A percentile compares a stretch with the other conserved stretches of the same genome.
Conservation (phyloP, 2,113 vertebrate genomes). For the Campylorhamphus procurvoides region DNA sequence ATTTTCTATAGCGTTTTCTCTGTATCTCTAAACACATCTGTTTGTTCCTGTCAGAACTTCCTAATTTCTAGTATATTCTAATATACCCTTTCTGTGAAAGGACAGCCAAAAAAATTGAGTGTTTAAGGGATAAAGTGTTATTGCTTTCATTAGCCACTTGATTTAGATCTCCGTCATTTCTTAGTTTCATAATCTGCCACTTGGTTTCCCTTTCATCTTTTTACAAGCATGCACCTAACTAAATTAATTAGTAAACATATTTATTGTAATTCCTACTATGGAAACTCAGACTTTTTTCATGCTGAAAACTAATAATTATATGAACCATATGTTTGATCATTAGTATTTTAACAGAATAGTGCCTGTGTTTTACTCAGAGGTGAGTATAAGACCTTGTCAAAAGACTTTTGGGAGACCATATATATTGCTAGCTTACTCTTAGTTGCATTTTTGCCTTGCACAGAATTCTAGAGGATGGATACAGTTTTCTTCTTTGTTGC, state of each 20-base stretch:
- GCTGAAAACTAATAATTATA: neutral
- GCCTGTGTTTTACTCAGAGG: neutral
- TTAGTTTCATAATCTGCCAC: neutral
- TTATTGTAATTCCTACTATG: neutral
- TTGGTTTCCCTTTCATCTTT: neutral
- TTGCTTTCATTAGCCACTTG: neutral
- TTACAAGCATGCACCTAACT: neutral
- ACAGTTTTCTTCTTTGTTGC: neutral
- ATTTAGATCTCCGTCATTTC: neutral
- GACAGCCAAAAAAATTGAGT: neutral
- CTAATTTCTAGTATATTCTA: neutral
- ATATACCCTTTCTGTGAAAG: neutral
- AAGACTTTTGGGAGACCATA: neutral
- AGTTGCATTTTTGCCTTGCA: neutral
- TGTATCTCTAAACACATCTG: neutral
- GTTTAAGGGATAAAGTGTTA: neutral
- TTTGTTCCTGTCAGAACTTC: neutral
- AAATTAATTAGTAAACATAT: neutral
- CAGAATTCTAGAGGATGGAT: neutral
- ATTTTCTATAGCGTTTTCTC: neutral
- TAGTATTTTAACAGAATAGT: neutral
- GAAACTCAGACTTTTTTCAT: neutral
- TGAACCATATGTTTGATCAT: neutral
- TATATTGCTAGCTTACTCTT: neutral
- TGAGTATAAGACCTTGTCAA: neutral